Percentiles rank a stretch among this genome's conserved stretches.
These are phyloP conservation scores for Cuniculus paca DNA, from an alignment of 2,797 vertebrate genomes.

Conservation along the genomic window DNA sequence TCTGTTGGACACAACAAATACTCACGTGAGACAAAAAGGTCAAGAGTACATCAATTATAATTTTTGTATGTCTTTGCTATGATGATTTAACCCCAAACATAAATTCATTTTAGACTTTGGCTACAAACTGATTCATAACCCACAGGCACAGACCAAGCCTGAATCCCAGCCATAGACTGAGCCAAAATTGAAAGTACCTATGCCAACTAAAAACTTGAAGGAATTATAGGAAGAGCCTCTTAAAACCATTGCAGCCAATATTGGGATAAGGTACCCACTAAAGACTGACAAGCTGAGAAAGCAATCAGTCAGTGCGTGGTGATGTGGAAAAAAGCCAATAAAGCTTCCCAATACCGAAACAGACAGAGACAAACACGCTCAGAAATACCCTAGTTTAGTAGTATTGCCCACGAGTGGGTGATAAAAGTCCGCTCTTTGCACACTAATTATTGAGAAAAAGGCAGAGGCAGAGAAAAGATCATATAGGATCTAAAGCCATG, in stretches of 20 bases:
- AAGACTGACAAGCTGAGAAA: slow-evolving; percentile 45
- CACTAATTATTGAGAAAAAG: background rate
- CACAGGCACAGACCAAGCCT: background rate
- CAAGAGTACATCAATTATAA: background rate
- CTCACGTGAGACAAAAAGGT: background rate
- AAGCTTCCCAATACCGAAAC: background rate
- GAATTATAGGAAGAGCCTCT: slow-evolving; percentile 28
- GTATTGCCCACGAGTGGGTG: background rate
- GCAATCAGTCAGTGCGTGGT: slow-evolving; percentile 9
- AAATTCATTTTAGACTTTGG: background rate
- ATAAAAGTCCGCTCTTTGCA: background rate
- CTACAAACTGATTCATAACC: slow-evolving; percentile 10
- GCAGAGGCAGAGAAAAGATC: background rate
- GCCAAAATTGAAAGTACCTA: background rate
- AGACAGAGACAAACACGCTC: background rate
- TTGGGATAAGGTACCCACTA: background rate
- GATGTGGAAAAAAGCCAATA: slow-evolving; percentile 40
- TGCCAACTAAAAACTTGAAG: background rate
- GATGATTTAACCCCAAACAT: slow-evolving; percentile 14
- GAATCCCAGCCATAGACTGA: background rate
- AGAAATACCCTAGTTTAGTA: background rate
- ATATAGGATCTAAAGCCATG: background rate
- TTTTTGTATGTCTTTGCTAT: background rate
- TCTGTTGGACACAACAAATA: background rate
- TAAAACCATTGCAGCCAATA: slow-evolving; percentile 41